These are phyloP conservation scores for Hyles euphorbiae DNA, from an alignment of 1,140 invertebrate genomes.

Conservation along the genomic window DNA sequence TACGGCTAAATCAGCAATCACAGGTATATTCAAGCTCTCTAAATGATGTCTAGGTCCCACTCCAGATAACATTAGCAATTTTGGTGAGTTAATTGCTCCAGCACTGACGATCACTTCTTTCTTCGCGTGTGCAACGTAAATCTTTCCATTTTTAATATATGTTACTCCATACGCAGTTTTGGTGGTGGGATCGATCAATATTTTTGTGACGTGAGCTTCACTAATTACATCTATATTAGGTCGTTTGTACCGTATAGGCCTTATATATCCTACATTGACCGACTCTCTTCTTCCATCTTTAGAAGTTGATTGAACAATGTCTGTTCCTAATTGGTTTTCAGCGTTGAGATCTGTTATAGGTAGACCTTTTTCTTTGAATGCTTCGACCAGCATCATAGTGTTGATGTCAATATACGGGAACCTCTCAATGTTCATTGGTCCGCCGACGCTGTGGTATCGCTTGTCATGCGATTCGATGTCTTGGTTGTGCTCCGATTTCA, in stretches of 20 bases:
- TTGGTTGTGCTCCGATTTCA: conserved; percentile 83
- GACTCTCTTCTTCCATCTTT: conserved; percentile 79
- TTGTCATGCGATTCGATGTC: conserved; percentile 52
- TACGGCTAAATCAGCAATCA: conserved; percentile 30
- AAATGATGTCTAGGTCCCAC: conserved; percentile 34
- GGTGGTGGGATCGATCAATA: conserved; percentile 80
- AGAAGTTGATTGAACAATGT: conserved; percentile 74
- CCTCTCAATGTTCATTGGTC: conserved; percentile 76
- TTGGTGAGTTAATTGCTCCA: conserved; percentile 34
- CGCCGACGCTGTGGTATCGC: conserved; percentile 74
- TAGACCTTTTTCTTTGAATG: conserved; percentile 76
- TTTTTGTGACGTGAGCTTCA: conserved; percentile 79
- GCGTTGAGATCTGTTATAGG: conserved; percentile 71
- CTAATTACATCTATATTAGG: conserved; percentile 82
- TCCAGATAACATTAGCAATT: conserved; percentile 38
- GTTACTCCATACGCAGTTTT: conserved; percentile 82
- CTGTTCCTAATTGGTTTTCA: conserved; percentile 72
- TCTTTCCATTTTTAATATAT: conserved; percentile 76
- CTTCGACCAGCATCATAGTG: conserved; percentile 68
- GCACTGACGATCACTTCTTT: conserved; percentile 36
- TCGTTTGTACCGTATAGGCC: conserved; percentile 79
- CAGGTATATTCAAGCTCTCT: conserved; percentile 26
- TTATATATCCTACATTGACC: conserved; percentile 81
- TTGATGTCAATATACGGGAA: conserved; percentile 77
- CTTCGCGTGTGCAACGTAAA: conserved; percentile 29